phyloP scores from a whole-genome alignment of 2,888 invertebrate species.

The Meandrusa payeni region DNA sequence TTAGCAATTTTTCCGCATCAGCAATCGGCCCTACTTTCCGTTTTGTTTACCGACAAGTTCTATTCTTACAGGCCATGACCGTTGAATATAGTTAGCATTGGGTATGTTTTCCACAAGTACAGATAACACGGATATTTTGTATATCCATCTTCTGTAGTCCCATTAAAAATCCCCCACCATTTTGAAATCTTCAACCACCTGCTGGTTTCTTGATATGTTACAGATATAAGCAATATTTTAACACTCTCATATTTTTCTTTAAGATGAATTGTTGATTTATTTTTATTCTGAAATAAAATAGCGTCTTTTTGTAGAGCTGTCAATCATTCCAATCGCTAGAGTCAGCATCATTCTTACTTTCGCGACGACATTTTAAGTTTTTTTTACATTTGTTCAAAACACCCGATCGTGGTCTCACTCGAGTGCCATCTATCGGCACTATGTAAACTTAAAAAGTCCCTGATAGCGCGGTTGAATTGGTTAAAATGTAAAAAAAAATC shows the following conservation, averaged over 20 bases:
- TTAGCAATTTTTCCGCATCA: constrained; percentile 23
- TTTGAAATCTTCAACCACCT: constrained; percentile 21
- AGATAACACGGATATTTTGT: constrained; percentile 28
- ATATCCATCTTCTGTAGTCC: constrained; percentile 27
- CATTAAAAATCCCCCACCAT: constrained; percentile 27
- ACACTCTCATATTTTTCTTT: not conserved
- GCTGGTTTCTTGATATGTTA: not conserved
- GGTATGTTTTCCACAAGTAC: constrained; percentile 28
- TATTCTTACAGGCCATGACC: constrained; percentile 21
- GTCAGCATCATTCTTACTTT: too few relatives aligned
- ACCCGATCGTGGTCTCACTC: too few relatives aligned
- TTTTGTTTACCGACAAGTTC: constrained; percentile 24
- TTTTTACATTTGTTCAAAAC: too few relatives aligned
- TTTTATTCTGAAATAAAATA: not conserved
- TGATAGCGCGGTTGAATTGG: too few relatives aligned
- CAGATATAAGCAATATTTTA: not conserved
- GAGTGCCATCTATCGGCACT: too few relatives aligned
- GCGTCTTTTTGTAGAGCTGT: not conserved
- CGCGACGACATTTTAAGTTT: too few relatives aligned
- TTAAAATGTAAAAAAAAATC: too few relatives aligned
- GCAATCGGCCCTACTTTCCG: constrained; percentile 23
- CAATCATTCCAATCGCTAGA: too few relatives aligned
- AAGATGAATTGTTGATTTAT: not conserved
- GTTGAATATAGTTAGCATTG: constrained; percentile 20
- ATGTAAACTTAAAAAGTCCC: too few relatives aligned